These are phyloP conservation scores for Cynoglossus semilaevis DNA, from an alignment of 2,113 vertebrate species.

Conservation along the genomic window DNA sequence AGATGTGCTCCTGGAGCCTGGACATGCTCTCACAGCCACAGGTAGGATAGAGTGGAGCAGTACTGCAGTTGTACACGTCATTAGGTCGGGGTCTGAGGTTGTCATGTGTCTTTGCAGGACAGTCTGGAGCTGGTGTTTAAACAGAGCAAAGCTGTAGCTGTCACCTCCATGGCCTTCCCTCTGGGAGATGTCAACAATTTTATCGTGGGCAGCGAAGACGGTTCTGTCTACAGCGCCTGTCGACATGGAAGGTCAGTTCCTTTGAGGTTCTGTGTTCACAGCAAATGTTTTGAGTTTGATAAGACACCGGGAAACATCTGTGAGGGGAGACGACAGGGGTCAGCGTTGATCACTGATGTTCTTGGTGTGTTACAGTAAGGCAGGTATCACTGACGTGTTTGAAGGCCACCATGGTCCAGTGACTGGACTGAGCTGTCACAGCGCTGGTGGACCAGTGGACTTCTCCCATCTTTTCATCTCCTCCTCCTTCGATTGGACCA, in stretches of 20 bases:
- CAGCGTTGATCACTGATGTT: neutral
- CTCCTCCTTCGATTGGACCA: constrained; percentile 98
- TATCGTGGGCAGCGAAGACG: constrained; percentile 97
- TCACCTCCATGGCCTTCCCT: constrained; percentile 97
- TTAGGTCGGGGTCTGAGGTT: neutral
- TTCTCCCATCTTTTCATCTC: constrained; percentile 98
- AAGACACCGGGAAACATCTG: no score
- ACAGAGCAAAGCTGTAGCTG: constrained; percentile 95
- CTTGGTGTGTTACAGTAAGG: constrained; percentile 82
- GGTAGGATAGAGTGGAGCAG: constrained; percentile 11
- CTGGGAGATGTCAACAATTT: constrained; percentile 98
- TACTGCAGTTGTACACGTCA: no score
- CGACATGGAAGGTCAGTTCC: constrained; percentile 89
- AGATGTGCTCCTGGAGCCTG: constrained; percentile 97
- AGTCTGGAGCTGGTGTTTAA: constrained; percentile 98
- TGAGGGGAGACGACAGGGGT: neutral
- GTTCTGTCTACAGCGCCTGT: constrained; percentile 95
- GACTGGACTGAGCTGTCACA: constrained; percentile 96
- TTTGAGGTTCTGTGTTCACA: no score
- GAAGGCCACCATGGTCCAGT: constrained; percentile 98
- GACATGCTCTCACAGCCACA: constrained; percentile 84
- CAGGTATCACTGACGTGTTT: constrained; percentile 98
- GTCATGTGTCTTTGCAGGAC: constrained; percentile 75
- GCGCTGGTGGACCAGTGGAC: constrained; percentile 91
- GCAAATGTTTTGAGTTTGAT: no score